A percentile compares a stretch with the other conserved stretches of the same genome.
Evolutionary conservation across 2,888 invertebrate genomes (phyloP).

Genomic region (Tortrix viridana): DNA sequence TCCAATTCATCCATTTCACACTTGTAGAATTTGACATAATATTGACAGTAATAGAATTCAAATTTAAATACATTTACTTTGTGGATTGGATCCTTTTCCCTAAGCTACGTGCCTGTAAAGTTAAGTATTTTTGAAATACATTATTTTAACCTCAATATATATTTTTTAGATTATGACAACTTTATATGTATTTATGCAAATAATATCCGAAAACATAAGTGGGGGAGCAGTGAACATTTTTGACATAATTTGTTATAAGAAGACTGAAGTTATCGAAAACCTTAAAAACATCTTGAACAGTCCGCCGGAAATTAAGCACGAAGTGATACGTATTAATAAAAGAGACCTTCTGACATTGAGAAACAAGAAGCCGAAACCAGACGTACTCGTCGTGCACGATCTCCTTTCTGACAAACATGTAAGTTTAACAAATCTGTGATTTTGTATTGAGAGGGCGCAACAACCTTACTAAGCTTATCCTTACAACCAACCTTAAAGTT

Average conservation of each 20-base stretch:
- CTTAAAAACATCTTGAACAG: conserved; percentile 12
- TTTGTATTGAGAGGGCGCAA: no score
- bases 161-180: conserved; percentile 16
- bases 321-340: conserved; percentile 8
- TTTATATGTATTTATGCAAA: conserved; percentile 29
- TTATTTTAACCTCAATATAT: no score
- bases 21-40: no score
- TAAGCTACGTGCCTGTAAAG: no score
- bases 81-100: no score
- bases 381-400: conserved; percentile 18
- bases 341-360: conserved; percentile 8
- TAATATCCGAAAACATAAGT: conserved; percentile 16
- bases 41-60: no score
- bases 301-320: conserved; percentile 18
- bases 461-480: no score
- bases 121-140: no score
- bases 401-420: conserved; percentile 17
- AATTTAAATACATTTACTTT: no score
- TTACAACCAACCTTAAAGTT: no score
- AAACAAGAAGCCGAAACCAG: conserved; percentile 2
- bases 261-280: conserved; percentile 8
- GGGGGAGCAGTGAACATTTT: conserved; percentile 4
- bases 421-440: no score
- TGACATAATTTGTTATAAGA: conserved; percentile 6
- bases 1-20: no score